Evolutionary conservation across 2,113 vertebrate genomes (phyloP), one percentile per base, ranked within the genome.

Genomic region (Lophius piscatorius): DNA sequence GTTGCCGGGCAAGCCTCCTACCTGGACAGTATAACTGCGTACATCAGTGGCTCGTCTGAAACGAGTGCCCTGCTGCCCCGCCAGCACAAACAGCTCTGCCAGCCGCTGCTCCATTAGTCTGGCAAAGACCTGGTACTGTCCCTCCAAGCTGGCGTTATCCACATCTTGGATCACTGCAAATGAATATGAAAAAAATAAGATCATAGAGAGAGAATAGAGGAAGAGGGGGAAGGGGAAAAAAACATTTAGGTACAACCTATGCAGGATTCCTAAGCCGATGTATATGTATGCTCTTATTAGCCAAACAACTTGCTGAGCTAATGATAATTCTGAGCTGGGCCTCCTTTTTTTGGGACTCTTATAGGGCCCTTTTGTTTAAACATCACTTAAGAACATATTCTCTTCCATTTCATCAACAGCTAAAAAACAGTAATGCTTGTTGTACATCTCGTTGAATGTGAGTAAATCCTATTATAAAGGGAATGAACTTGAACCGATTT

Each of bases 1-100:
- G 35, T 38, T 5, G 13, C 40, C 9, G 10, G 28, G 47, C 28
- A 45, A 55, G 38, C 58, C 51, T 62, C 62, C 20, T 75, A 98
- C 97, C 96, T 99, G 97, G 61, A 99, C 95, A 0, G 96, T 99
- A 86, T 96, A 98, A 89, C 94, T 94, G 82, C 93, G 95, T 56
- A 96, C 91, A 0, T 94, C 93, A 1, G 96, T 94, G 49, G 96
- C 97, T 36, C 96, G 90, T 80, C 80, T 92, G 74, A 98, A 94
- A 1, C 96, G 71, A 24, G 89, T 87, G 36, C 94, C 94, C 76
- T 98, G 96, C 66, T 96, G 95, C 57, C 94, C 91, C 18, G 96
- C 96, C 87, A 94, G 90, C 89, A 94, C 92, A 51, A 99, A 98
- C 6, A 98, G 88, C 11, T 95, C 95, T 24, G 95, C 96, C 85